Percentiles rank a stretch among this genome's conserved stretches.
These are phyloP conservation scores for Rosalia funebris DNA, from an alignment of 2,888 invertebrate species.

Conservation along the genomic window DNA sequence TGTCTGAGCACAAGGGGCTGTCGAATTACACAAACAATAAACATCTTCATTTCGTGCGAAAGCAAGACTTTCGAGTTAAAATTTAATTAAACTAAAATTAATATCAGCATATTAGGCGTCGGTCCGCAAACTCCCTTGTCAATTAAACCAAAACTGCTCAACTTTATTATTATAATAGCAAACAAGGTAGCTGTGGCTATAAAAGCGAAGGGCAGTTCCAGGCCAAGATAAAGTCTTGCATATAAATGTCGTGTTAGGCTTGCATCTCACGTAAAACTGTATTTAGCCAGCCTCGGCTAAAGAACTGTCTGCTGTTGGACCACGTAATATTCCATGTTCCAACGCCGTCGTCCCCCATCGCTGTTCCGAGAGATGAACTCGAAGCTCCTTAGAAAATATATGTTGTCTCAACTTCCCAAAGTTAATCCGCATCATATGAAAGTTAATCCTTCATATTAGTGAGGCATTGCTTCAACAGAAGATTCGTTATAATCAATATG, in stretches of 20 bases:
- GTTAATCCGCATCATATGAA: no score
- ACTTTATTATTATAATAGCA: conserved; percentile 39
- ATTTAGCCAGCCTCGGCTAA: conserved; percentile 33
- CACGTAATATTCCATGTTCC: conserved; percentile 5
- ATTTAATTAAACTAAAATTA: conserved; percentile 40
- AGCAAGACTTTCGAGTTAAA: conserved; percentile 21
- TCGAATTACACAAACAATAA: conserved; percentile 5
- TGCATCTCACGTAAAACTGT: conserved; percentile 41
- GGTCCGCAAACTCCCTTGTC: conserved; percentile 35
- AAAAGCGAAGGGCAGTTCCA: conserved; percentile 11
- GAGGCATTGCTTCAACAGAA: no score
- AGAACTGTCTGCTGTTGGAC: conserved; percentile 17
- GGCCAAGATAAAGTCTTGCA: conserved; percentile 38
- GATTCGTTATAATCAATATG: no score
- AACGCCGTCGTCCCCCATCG: background rate
- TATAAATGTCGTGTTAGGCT: conserved; percentile 43
- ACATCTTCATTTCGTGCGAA: conserved; percentile 4
- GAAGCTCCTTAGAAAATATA: no score
- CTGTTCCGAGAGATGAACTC: no score
- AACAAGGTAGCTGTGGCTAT: conserved; percentile 25
- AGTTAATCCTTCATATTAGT: no score
- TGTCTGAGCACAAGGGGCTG: no score
- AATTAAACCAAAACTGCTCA: conserved; percentile 37
- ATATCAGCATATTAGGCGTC: conserved; percentile 35
- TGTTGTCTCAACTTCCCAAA: no score